phyloP scores from a whole-genome alignment of 2,888 invertebrate genomes.

The Enoplolaimus lenunculus region DNA sequence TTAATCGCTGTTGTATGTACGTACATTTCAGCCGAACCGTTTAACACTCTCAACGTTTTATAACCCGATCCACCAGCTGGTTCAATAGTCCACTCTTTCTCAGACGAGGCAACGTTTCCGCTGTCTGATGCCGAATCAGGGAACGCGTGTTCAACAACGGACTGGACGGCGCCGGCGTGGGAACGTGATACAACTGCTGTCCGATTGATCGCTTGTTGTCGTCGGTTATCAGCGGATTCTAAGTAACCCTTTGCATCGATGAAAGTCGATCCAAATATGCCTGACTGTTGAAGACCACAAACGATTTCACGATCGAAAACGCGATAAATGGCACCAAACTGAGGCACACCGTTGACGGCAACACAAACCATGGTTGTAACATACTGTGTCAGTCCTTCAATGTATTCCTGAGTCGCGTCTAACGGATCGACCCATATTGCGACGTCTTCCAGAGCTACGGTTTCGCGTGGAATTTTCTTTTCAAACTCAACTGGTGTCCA shows the following conservation, averaged over 20 bases:
- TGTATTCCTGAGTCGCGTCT: slow-evolving; percentile 94
- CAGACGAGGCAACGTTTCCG: too few species aligned
- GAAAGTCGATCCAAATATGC: too few species aligned
- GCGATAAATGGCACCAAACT: slow-evolving; percentile 82
- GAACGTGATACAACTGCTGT: slow-evolving; percentile 67
- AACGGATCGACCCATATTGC: slow-evolving; percentile 93
- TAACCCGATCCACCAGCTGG: slow-evolving; percentile 47
- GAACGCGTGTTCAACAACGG: not conserved
- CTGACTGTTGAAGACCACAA: too few species aligned
- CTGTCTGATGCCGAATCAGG: not conserved
- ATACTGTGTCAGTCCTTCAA: slow-evolving; percentile 71
- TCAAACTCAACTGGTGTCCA: slow-evolving; percentile 33
- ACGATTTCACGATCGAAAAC: slow-evolving; percentile 56
- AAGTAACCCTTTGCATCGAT: too few species aligned
- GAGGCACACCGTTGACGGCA: slow-evolving; percentile 68
- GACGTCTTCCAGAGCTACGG: slow-evolving; percentile 16
- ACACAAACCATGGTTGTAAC: slow-evolving; percentile 98
- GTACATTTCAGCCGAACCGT: slow-evolving; percentile 71
- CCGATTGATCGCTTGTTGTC: too few species aligned
- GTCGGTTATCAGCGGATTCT: too few species aligned
- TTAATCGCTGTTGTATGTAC: slow-evolving; percentile 81
- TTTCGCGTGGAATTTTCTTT: slow-evolving; percentile 26
- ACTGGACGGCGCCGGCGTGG: slow-evolving; percentile 66
- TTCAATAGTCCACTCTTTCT: slow-evolving; percentile 40
- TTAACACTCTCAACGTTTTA: slow-evolving; percentile 55